These are phyloP conservation scores for Nycticryphes semicollaris DNA, from an alignment of 2,113 vertebrate genomes.

Conservation along the genomic window DNA sequence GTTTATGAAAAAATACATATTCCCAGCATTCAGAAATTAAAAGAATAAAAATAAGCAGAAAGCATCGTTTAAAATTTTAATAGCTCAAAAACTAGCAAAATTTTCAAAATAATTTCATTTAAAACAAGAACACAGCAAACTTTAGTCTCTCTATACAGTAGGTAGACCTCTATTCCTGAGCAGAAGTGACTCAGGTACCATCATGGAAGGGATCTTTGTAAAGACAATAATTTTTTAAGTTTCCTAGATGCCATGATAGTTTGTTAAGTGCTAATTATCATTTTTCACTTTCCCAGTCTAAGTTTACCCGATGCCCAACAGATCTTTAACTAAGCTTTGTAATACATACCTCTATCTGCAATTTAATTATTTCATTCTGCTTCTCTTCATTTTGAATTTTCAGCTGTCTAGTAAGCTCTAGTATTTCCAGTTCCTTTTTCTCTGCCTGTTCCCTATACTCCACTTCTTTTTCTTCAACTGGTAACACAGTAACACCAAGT, in stretches of 20 bases:
- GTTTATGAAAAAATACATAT: not conserved
- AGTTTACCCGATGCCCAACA: not conserved
- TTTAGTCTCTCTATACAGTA: not conserved
- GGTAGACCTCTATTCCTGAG: not conserved
- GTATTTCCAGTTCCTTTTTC: conserved; percentile 79
- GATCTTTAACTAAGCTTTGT: not conserved
- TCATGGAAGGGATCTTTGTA: not conserved
- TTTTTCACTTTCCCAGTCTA: not conserved
- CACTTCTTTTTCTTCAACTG: conserved; percentile 82
- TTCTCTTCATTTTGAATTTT: conserved; percentile 86
- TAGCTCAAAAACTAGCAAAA: not conserved
- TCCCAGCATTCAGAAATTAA: not conserved
- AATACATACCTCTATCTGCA: conserved; percentile 88
- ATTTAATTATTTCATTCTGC: conserved; percentile 87
- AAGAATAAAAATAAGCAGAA: not conserved
- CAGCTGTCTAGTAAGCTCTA: conserved; percentile 82
- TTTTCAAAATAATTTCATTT: not conserved
- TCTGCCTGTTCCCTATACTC: conserved; percentile 76
- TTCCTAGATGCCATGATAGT: not conserved
- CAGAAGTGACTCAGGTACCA: not conserved
- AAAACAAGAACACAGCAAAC: not conserved
- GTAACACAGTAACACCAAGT: conserved; percentile 22
- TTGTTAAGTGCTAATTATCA: not conserved
- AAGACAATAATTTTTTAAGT: not conserved
- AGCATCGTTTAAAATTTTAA: not conserved